Evolutionary conservation across 2,797 vertebrate species (phyloP).

Genomic region (Micropoecilia bifurca): DNA sequence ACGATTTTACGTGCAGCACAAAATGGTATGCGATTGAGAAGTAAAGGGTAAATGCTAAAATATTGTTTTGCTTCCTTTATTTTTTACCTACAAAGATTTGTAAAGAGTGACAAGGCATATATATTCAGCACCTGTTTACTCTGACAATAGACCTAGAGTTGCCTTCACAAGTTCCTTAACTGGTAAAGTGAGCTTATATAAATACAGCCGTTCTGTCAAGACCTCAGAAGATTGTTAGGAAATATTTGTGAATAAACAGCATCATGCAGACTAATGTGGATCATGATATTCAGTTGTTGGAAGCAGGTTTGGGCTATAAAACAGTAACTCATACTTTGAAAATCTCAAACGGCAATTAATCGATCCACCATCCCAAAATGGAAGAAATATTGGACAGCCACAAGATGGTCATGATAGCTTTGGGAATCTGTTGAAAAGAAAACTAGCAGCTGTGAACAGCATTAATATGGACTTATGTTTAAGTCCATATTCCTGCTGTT

Average conservation of each 20-base stretch:
- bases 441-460: not conserved
- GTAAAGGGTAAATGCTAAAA: not conserved
- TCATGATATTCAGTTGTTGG: not conserved
- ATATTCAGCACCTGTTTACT: not conserved
- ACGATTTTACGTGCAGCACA: not conserved
- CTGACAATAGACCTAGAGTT: not conserved
- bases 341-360: not conserved
- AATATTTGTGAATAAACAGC: not conserved
- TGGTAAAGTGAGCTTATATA: not conserved
- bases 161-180: not conserved
- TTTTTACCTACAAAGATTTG: not conserved
- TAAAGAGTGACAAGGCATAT: not conserved
- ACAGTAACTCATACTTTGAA: not conserved
- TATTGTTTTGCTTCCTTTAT: not conserved
- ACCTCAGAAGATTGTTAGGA: not conserved
- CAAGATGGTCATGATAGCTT: not conserved
- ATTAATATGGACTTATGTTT: too few relatives aligned
- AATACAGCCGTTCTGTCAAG: not conserved
- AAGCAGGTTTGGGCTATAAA: not conserved
- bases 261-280: not conserved
- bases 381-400: not conserved
- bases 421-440: not conserved
- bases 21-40: not conserved
- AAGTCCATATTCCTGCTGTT: too few relatives aligned
- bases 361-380: not conserved